Conservation (phyloP, 2,888 invertebrate genomes). For the Trichacis sp. region DNA sequence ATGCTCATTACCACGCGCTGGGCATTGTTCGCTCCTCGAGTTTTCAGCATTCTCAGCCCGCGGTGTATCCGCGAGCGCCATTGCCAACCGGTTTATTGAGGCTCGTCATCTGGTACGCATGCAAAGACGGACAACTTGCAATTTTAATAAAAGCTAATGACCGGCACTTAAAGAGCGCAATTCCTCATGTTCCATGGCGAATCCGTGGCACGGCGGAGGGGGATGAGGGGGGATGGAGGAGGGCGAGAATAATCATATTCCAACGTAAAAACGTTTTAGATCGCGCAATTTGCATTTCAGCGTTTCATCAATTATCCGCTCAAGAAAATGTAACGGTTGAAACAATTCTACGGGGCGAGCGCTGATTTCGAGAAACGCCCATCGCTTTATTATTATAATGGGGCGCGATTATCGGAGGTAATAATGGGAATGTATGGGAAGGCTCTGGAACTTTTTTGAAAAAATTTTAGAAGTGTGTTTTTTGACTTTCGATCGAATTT, state of each 20-base stretch:
- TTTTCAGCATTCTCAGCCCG: background rate
- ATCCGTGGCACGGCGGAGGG: background rate
- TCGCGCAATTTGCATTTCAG: slow-evolving; percentile 11
- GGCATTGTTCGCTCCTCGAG: background rate
- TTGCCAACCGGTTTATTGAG: slow-evolving; percentile 2
- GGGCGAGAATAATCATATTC: background rate
- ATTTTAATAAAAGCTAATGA: slow-evolving; percentile 26
- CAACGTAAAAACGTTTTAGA: background rate
- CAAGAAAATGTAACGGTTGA: background rate
- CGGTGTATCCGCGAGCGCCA: background rate
- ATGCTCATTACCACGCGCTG: too few relatives aligned
- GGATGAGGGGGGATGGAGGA: too few relatives aligned
- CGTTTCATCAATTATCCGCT: slow-evolving; percentile 3
- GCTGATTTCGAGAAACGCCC: too few relatives aligned
- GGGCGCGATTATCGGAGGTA: too few relatives aligned
- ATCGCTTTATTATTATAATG: too few relatives aligned
- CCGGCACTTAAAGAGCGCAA: slow-evolving; percentile 7
- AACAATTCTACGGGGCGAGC: background rate
- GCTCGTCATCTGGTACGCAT: slow-evolving; percentile 29
- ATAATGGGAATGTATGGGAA: too few relatives aligned
- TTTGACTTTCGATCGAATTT: too few relatives aligned
- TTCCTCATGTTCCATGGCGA: background rate
- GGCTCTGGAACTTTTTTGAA: too few relatives aligned
- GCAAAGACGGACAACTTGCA: slow-evolving; percentile 13
- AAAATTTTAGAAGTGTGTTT: too few relatives aligned